These are phyloP conservation scores for Eupeodes luniger DNA, from an alignment of 2,888 invertebrate species.

Conservation along the genomic window DNA sequence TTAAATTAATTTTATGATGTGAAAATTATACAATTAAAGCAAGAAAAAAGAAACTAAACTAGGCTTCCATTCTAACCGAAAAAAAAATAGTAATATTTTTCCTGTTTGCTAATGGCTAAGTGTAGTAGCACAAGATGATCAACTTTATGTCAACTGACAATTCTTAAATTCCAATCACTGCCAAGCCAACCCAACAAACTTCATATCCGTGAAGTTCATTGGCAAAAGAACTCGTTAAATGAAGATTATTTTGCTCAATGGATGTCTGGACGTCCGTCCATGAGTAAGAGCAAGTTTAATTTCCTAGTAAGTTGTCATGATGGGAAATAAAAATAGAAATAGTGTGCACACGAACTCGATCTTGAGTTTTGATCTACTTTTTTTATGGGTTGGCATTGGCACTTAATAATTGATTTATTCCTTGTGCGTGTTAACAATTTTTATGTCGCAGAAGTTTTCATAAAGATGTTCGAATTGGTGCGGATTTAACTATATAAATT, in stretches of 20 bases:
- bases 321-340: not conserved
- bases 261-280: not conserved
- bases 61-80: not conserved
- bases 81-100: not conserved
- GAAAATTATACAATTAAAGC: not conserved
- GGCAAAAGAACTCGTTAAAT: conserved; percentile 34
- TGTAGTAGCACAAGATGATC: conserved; percentile 10
- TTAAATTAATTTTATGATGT: not conserved
- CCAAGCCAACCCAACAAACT: conserved; percentile 5
- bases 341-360: not conserved
- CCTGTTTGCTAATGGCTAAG: not conserved
- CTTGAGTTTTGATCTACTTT: conserved; percentile 24
- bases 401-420: conserved; percentile 34
- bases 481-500: not conserved
- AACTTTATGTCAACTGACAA: conserved; percentile 6
- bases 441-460: not conserved
- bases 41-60: not conserved
- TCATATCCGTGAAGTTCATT: conserved; percentile 24
- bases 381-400: conserved; percentile 26
- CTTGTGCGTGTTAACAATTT: conserved; percentile 13
- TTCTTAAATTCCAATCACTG: conserved; percentile 25
- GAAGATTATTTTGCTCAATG: conserved; percentile 29
- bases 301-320: conserved; percentile 35
- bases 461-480: not conserved
- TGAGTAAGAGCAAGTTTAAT: conserved; percentile 35